Conservation (phyloP, 2,113 vertebrate genomes). For the Poeciliopsis occidentalis region DNA sequence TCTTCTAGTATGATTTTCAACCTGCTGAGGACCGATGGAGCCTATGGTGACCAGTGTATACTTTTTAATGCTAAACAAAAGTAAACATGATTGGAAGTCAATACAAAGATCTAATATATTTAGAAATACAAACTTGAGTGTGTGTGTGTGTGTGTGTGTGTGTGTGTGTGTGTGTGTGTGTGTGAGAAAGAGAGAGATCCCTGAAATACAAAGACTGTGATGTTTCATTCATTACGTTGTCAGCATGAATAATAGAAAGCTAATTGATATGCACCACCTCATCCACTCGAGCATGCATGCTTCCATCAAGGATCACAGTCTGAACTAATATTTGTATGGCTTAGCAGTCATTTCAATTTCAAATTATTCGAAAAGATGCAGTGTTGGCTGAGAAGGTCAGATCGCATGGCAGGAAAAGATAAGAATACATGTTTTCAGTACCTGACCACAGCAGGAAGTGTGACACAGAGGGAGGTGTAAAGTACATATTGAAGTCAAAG, state of each 20-base stretch:
- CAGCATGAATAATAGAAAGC: conserved; percentile 75
- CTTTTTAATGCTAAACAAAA: not conserved
- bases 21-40: too few species aligned
- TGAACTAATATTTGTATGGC: conserved; percentile 65
- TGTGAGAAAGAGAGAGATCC: conserved; percentile 48
- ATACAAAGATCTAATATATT: too few species aligned
- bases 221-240: conserved; percentile 76
- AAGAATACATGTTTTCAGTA: not conserved
- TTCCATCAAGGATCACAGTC: conserved; percentile 33
- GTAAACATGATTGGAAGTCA: not conserved
- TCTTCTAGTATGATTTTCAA: not conserved
- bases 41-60: not conserved
- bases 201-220: conserved; percentile 73
- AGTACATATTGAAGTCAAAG: not conserved
- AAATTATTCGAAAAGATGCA: conserved; percentile 35
- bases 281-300: conserved; percentile 18
- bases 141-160: conserved; percentile 10
- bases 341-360: conserved; percentile 58
- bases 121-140: too few species aligned
- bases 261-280: conserved; percentile 73
- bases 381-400: not conserved
- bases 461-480: not conserved
- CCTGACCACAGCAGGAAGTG: not conserved
- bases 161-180: not conserved
- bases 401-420: conserved; percentile 31